Conservation (phyloP, 2,888 invertebrate species). For the Catocala fraxini region DNA sequence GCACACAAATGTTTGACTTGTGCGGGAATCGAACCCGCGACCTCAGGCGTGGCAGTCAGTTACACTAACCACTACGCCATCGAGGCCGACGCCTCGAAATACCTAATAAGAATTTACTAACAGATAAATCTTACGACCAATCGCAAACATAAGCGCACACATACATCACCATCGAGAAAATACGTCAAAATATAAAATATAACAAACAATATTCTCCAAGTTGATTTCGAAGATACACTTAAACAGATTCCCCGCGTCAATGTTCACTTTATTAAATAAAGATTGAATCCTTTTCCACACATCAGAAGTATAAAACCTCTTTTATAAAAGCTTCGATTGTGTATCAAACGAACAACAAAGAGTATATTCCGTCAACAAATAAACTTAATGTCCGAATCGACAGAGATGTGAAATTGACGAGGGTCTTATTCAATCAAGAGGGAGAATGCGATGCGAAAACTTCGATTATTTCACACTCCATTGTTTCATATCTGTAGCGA, state of each 20-base stretch:
- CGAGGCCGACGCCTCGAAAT: no score
- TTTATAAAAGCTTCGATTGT: conserved; percentile 32
- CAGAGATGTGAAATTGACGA: conserved; percentile 64
- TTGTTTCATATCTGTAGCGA: conserved; percentile 41
- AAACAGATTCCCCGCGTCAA: conserved; percentile 13
- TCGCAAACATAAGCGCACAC: no score
- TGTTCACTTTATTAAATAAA: conserved; percentile 32
- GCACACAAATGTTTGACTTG: no score
- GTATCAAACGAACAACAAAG: conserved; percentile 29
- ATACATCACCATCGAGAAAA: no score
- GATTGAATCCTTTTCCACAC: conserved; percentile 4
- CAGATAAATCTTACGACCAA: no score
- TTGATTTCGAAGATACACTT: not conserved
- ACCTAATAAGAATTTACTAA: no score
- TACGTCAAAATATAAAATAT: no score
- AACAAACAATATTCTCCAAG: not conserved
- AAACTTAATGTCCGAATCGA: conserved; percentile 47
- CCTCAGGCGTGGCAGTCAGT: no score
- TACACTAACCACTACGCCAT: no score
- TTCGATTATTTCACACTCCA: conserved; percentile 44
- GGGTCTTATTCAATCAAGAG: conserved; percentile 59
- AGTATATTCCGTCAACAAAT: conserved; percentile 38
- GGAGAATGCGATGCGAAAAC: conserved; percentile 34
- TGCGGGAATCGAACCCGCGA: no score
- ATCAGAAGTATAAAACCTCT: conserved; percentile 26